Conservation (phyloP, 2,113 vertebrate species). For the Herpailurus yagouaroundi region DNA sequence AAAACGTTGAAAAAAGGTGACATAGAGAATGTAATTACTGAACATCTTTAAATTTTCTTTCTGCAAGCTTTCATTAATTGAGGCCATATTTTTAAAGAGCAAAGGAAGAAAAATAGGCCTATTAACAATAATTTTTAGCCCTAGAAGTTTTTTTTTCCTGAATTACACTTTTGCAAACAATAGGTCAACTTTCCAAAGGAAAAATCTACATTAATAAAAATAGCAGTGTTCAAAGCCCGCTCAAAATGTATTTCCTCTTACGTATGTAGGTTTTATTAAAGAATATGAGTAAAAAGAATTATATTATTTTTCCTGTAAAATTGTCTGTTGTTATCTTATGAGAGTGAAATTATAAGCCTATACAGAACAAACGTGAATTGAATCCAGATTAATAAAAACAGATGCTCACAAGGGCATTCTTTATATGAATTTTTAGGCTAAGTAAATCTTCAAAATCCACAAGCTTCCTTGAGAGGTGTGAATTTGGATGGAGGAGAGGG, state of each 20-base stretch:
- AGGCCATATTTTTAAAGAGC: background rate
- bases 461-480: background rate
- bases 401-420: background rate
- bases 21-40: background rate
- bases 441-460: background rate
- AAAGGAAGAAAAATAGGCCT: background rate
- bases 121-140: background rate
- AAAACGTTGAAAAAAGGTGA: background rate
- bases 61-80: background rate
- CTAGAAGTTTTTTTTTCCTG: background rate
- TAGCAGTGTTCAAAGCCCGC: background rate
- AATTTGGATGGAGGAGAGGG: background rate
- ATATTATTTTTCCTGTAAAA: background rate
- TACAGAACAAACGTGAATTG: background rate
- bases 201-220: constrained; percentile 8
- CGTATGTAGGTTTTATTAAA: background rate
- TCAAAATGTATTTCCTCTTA: background rate
- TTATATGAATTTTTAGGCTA: background rate
- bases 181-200: background rate
- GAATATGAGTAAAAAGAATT: background rate
- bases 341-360: constrained; percentile 12
- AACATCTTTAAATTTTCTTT: background rate
- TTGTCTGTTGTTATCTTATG: background rate
- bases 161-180: constrained; percentile 20
- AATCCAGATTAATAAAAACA: background rate